Base-by-base conservation (phyloP, 1,140 invertebrate genomes). In the Psix sp. region DNA sequence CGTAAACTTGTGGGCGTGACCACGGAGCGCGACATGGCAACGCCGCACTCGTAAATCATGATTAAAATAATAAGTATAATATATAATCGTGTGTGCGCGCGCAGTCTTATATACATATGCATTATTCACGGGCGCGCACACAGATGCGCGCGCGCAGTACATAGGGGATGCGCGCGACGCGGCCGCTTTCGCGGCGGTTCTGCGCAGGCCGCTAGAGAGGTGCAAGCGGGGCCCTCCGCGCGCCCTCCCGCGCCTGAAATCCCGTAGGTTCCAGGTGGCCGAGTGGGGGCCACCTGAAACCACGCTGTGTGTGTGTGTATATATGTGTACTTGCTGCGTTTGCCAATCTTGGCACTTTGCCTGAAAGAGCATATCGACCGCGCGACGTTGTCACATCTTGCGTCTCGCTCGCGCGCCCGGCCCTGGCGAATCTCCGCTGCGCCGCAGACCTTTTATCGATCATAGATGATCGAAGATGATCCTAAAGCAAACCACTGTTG, bases 281-380 rank as follows among this genome's bases (percentile, higher is more conserved):
- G 70, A 67, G 76, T 62, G 57, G 68, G 67, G 79, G 75, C 74
- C 52, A 82, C 77, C 81, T 83, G 79, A 83, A 84, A 84, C 78
- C 76, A 49, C 76, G 75, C 60, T 77, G 76, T 78, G 75, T 74
- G n/a, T n/a, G n/a, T n/a, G n/a, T n/a, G n/a, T n/a, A n/a, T n/a
- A n/a, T n/a, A n/a, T n/a, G n/a, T n/a, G n/a, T n/a, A 51, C 66
- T 63, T 72, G 74, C 54, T 78, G 76, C 82, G 77, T 85, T 85
- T 84, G 80, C 83, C 84, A 87, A 86, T 87, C 86, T 87, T 87
- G 86, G 86, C 86, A 86, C 81, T 85, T 84, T 85, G 86, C 86
- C 86, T 87, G 84, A 86, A 87, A 86, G 83, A 86, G 80, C 82
- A 86, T 87, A 86, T 87, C 86, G 86, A 87, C 85, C 86, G 84